These are phyloP conservation scores for Alitta virens DNA, from an alignment of 2,888 invertebrate genomes.

Conservation along the genomic window DNA sequence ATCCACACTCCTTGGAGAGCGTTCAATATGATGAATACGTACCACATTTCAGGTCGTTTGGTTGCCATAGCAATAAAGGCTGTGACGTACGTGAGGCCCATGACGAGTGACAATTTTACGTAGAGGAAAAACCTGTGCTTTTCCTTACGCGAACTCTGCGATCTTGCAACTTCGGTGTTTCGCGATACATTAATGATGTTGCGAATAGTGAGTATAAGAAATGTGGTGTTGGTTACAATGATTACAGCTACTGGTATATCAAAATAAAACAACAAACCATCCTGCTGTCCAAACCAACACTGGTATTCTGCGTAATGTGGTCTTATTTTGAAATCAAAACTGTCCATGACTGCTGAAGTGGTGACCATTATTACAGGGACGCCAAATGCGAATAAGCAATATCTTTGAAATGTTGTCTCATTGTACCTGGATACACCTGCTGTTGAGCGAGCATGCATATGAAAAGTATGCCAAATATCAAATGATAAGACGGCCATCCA, in stretches of 20 bases:
- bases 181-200: slow-evolving; percentile 52
- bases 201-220: slow-evolving; percentile 62
- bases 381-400: slow-evolving; percentile 56
- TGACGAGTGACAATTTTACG: slow-evolving; percentile 42
- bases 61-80: slow-evolving; percentile 54
- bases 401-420: slow-evolving; percentile 29
- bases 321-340: slow-evolving; percentile 38
- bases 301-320: slow-evolving; percentile 59
- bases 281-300: slow-evolving; percentile 62
- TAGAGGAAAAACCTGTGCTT: slow-evolving; percentile 23
- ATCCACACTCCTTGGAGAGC: slow-evolving; percentile 65
- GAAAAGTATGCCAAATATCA: slow-evolving; percentile 63
- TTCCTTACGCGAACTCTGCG: slow-evolving; percentile 11
- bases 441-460: too few relatives aligned
- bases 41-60: slow-evolving; percentile 52
- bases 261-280: slow-evolving; percentile 62
- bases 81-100: slow-evolving; percentile 60
- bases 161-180: background rate
- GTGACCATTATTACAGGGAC: slow-evolving; percentile 47
- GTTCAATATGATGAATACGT: slow-evolving; percentile 59
- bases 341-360: slow-evolving; percentile 54
- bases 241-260: slow-evolving; percentile 61
- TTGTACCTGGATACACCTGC: slow-evolving; percentile 7
- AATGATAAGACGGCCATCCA: slow-evolving; percentile 63
- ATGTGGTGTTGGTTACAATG: slow-evolving; percentile 59